phyloP scores from a whole-genome alignment of 2,797 vertebrate genomes.

The Chloroceryle amazona region DNA sequence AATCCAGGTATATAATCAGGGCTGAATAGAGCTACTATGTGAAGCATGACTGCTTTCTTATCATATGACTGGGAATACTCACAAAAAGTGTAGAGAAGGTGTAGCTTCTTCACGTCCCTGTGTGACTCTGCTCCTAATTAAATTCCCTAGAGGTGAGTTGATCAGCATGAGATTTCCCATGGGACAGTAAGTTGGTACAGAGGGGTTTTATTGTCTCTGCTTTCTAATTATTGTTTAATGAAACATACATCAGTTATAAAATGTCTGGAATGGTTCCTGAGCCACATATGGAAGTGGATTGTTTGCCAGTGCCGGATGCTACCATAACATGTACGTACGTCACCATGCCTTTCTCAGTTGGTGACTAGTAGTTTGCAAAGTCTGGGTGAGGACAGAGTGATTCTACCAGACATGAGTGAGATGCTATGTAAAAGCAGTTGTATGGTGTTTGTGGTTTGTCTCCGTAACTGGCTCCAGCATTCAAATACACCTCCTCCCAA shows the following conservation, averaged over 20 bases:
- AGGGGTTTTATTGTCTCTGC: not conserved
- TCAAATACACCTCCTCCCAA: conserved; percentile 68
- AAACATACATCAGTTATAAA: conserved; percentile 13
- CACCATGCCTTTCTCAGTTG: conserved; percentile 32
- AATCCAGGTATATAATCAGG: conserved; percentile 1
- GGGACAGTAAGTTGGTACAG: not conserved
- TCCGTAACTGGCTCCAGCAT: conserved; percentile 55
- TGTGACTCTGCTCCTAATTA: not conserved
- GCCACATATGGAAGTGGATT: not conserved
- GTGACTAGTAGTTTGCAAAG: conserved; percentile 55
- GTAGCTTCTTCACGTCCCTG: not conserved
- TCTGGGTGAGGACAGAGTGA: conserved; percentile 20
- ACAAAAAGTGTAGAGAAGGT: not conserved
- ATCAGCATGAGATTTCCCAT: not conserved
- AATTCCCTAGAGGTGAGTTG: not conserved
- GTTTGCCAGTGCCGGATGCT: not conserved
- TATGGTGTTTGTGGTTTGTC: conserved; percentile 59
- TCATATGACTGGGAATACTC: not conserved
- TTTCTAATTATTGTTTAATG: not conserved
- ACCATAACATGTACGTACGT: not conserved
- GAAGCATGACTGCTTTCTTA: not conserved
- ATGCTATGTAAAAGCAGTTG: conserved; percentile 53
- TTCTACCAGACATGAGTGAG: conserved; percentile 46
- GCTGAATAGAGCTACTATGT: not conserved
- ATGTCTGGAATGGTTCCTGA: conserved; percentile 7